These are phyloP conservation scores for Apaloderma vittatum DNA, from an alignment of 2,113 vertebrate species.

Conservation along the genomic window DNA sequence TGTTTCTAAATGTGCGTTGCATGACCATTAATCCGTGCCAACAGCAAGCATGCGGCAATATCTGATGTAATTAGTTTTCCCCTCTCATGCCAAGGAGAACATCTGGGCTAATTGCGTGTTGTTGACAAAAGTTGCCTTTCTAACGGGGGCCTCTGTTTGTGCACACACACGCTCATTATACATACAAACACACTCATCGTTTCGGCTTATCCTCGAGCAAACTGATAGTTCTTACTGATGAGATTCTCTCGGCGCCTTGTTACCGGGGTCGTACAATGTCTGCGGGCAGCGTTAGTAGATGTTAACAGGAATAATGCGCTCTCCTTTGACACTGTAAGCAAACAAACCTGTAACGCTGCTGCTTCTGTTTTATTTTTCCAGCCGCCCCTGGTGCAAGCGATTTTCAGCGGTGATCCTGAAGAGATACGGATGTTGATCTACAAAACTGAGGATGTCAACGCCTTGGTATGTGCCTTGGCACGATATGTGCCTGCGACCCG, in stretches of 20 bases:
- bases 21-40: slow-evolving; percentile 37
- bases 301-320: neutral
- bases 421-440: slow-evolving; percentile 96
- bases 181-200: neutral
- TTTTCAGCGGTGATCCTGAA: slow-evolving; percentile 95
- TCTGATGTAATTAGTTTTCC: slow-evolving; percentile 54
- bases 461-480: slow-evolving; percentile 84
- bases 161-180: neutral
- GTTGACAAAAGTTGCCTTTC: slow-evolving; percentile 17
- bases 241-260: neutral
- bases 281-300: neutral
- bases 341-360: neutral
- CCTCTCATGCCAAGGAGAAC: slow-evolving; percentile 20
- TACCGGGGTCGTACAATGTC: neutral
- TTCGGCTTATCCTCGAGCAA: neutral
- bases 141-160: neutral
- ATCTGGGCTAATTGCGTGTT: slow-evolving; percentile 23
- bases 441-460: slow-evolving; percentile 97
- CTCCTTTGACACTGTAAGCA: neutral
- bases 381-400: slow-evolving; percentile 96
- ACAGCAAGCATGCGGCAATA: slow-evolving; percentile 2
- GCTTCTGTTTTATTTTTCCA: slow-evolving; percentile 66
- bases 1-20: slow-evolving; percentile 48
- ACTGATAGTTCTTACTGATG: neutral
- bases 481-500: neutral